Evolutionary conservation across 1,140 invertebrate genomes (phyloP).

Genomic region (Drosophila rufa): DNA sequence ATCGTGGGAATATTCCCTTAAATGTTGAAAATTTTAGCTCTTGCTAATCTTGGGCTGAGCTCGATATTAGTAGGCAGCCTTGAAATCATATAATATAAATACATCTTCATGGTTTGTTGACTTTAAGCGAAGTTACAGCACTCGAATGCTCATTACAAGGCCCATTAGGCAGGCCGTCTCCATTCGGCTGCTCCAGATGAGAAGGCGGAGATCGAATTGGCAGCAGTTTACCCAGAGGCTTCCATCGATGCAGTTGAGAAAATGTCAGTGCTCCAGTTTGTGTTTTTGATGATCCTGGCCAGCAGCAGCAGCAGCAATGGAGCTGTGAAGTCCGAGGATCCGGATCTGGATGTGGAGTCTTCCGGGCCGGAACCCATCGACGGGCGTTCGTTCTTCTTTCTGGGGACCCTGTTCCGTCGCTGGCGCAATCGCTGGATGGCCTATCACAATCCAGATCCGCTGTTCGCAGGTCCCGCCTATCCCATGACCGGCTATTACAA

Average conservation of each 20-base stretch:
- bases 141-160: slow-evolving; percentile 39
- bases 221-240: slow-evolving; percentile 29
- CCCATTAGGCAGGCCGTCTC: slow-evolving; percentile 39
- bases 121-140: slow-evolving; percentile 21
- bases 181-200: background rate
- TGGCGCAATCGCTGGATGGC: slow-evolving; percentile 73
- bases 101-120: slow-evolving; percentile 37
- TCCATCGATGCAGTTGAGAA: slow-evolving; percentile 32
- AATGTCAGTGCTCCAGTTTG: slow-evolving; percentile 33
- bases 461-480: slow-evolving; percentile 62
- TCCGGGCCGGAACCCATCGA: slow-evolving; percentile 34
- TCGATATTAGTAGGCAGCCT: slow-evolving; percentile 5
- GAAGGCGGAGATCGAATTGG: background rate
- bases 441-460: slow-evolving; percentile 52
- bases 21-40: background rate
- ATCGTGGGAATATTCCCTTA: background rate
- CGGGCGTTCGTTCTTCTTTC: slow-evolving; percentile 63
- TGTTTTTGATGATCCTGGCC: slow-evolving; percentile 35
- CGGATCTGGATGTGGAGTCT: background rate
- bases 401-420: slow-evolving; percentile 64
- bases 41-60: background rate
- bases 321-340: slow-evolving; percentile 13
- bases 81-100: slow-evolving; percentile 12
- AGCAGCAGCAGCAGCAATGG: background rate
- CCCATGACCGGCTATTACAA: slow-evolving; percentile 68